Evolutionary conservation across 2,888 invertebrate species (phyloP).

Genomic region (Flabesymbios commensalis): DNA sequence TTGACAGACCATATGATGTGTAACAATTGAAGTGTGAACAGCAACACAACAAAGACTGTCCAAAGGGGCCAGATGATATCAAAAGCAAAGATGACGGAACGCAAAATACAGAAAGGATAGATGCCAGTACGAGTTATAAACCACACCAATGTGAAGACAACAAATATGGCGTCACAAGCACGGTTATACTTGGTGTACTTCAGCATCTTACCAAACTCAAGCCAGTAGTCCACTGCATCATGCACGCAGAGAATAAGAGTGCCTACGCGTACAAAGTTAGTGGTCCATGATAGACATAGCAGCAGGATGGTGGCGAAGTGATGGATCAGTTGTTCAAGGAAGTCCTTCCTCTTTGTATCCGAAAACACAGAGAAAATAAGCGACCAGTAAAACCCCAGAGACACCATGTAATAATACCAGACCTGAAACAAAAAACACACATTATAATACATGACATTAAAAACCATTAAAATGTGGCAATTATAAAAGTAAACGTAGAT

Average conservation of each 20-base stretch:
- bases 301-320: background rate
- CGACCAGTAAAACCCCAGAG: too few species aligned
- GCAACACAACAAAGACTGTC: constrained; percentile 21
- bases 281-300: background rate
- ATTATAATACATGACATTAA: too few species aligned
- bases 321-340: background rate
- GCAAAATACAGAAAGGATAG: background rate
- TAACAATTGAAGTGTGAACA: constrained; percentile 40
- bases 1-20: constrained; percentile 54
- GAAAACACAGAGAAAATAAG: too few species aligned
- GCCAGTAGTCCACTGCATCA: background rate
- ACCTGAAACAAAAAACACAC: too few species aligned
- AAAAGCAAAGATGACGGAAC: background rate
- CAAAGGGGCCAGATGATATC: background rate
- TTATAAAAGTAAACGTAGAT: too few species aligned
- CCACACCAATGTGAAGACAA: background rate
- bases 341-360: too few species aligned
- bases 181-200: background rate
- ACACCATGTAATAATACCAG: too few species aligned
- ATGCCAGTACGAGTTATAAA: background rate
- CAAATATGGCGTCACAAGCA: background rate
- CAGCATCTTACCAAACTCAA: background rate
- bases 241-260: background rate
- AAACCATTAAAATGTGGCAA: too few species aligned
- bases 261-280: background rate